A percentile compares a stretch with the other conserved stretches of the same genome.
These are phyloP conservation scores for Drosophila recens DNA, from an alignment of 2,888 invertebrate species.

Conservation along the genomic window DNA sequence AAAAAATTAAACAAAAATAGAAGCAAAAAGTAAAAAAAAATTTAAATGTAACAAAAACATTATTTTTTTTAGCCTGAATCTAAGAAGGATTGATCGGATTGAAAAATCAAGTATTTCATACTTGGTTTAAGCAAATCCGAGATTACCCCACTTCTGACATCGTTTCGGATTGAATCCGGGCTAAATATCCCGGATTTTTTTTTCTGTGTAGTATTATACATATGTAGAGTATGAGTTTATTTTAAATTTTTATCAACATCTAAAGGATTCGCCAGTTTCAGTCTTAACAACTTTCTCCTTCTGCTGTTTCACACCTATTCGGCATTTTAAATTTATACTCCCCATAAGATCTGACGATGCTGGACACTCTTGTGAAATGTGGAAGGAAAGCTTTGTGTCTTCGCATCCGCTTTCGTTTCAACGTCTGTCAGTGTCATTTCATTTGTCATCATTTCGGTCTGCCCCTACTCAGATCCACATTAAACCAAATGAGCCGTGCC, in stretches of 20 bases:
- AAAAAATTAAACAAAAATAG: too few relatives aligned
- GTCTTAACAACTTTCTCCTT: slow-evolving; percentile 3
- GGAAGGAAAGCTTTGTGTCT: slow-evolving; percentile 26
- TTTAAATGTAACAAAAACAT: too few relatives aligned
- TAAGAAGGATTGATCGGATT: too few relatives aligned
- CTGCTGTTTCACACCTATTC: slow-evolving; percentile 3
- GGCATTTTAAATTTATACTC: not conserved
- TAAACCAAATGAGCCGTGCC: slow-evolving; percentile 70
- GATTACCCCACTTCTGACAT: too few relatives aligned
- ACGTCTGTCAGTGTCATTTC: slow-evolving; percentile 39
- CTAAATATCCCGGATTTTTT: too few relatives aligned
- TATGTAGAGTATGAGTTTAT: not conserved
- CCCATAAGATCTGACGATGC: not conserved
- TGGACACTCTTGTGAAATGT: slow-evolving; percentile 7
- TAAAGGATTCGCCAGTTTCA: not conserved
- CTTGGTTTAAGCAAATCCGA: too few relatives aligned
- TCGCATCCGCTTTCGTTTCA: slow-evolving; percentile 49
- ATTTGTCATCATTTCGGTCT: slow-evolving; percentile 50
- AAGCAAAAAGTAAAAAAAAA: too few relatives aligned
- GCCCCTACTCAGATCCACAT: slow-evolving; percentile 57
- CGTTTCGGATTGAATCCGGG: too few relatives aligned
- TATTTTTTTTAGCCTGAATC: too few relatives aligned
- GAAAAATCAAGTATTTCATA: too few relatives aligned
- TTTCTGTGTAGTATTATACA: not conserved
- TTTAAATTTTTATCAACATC: not conserved